phyloP scores from a whole-genome alignment of 1,140 invertebrate genomes.

The Planococcus citri region DNA sequence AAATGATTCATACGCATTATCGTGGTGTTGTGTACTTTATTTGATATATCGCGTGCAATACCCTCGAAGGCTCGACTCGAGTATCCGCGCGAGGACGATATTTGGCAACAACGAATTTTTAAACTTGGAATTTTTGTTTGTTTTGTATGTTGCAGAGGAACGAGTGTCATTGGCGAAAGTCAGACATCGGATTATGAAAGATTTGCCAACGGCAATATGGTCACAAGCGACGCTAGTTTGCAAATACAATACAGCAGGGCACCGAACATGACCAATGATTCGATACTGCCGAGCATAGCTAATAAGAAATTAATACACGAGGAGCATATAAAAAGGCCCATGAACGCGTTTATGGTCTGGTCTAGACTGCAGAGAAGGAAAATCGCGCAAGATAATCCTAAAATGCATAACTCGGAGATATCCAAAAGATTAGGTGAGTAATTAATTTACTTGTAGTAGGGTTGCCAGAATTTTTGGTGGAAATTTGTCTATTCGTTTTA shows the following conservation, averaged over 20 bases:
- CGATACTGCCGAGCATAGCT: not conserved
- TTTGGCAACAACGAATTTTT: too few species aligned
- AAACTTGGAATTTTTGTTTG: too few species aligned
- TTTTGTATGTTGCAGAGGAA: slow-evolving; percentile 4
- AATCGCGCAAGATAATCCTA: slow-evolving; percentile 90
- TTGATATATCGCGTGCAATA: too few species aligned
- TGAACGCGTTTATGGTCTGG: slow-evolving; percentile 89
- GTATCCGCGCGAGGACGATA: too few species aligned
- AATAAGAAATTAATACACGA: not conserved
- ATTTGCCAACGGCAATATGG: slow-evolving; percentile 15
- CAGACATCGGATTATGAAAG: slow-evolving; percentile 6
- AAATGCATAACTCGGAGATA: slow-evolving; percentile 97
- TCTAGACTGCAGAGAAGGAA: slow-evolving; percentile 69
- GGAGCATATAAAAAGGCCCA: slow-evolving; percentile 64
- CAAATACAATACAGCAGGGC: slow-evolving; percentile 8
- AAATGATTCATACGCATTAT: too few species aligned
- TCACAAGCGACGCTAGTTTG: not conserved
- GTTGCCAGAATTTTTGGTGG: too few species aligned
- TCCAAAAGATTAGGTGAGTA: slow-evolving; percentile 63
- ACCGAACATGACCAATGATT: not conserved
- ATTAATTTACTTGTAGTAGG: too few species aligned
- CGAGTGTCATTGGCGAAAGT: not conserved
- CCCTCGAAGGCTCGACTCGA: too few species aligned
- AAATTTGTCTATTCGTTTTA: too few species aligned
- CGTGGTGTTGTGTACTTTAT: too few species aligned